Base-by-base conservation (phyloP, 2,888 invertebrate species). In the Phyto melanocephala region DNA sequence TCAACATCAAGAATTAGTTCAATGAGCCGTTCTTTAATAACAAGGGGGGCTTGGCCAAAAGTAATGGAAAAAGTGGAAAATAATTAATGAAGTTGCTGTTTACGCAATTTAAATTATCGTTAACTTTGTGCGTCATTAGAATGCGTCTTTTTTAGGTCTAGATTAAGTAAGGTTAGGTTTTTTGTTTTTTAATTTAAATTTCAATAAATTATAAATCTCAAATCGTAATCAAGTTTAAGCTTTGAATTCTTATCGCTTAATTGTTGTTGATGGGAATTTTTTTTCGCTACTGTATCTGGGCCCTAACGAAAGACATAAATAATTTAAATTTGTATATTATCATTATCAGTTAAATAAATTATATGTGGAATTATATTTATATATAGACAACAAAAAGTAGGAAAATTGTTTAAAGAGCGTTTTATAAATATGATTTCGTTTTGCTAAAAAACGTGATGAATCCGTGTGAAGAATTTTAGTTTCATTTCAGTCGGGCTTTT, bases 151-250 rank as follows among this genome's bases (percentile, higher is more conserved):
- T 24, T 71, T 33, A 60, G 6, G 28, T 37, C 37, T 17, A 63
- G 28, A 75, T 58, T 72, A 82, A 75, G 50, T 58, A 63, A 75
- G 74, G 52, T 82, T 79, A 40, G 28, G 54, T 60, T 63, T 70
- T 22, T 13, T 40, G 15, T 28, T 5, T 5, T 28, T 37, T 3
- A 17, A 17, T 42, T 42, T 10, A 37, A 52, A 50, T 24, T 62
- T 15, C 45, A 40, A 65, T 11, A 3, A 20, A 42, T 52, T 54
- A 3, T 13, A 37, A 71, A 65, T 63, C n/a, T 54, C n/a, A 20
- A 15, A 28, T 10, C 2, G 24, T 7, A n/a, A 13, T 6, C 37
- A 40, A 7, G 33, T 33, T 33, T 28, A 13, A 2, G 22, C 3
- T 2, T 17, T n/a, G n/a, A 8, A 6, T 20, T 47, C 74, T 80